These are phyloP conservation scores for Cybosia mesomella DNA, from an alignment of 2,888 invertebrate species.

Conservation along the genomic window DNA sequence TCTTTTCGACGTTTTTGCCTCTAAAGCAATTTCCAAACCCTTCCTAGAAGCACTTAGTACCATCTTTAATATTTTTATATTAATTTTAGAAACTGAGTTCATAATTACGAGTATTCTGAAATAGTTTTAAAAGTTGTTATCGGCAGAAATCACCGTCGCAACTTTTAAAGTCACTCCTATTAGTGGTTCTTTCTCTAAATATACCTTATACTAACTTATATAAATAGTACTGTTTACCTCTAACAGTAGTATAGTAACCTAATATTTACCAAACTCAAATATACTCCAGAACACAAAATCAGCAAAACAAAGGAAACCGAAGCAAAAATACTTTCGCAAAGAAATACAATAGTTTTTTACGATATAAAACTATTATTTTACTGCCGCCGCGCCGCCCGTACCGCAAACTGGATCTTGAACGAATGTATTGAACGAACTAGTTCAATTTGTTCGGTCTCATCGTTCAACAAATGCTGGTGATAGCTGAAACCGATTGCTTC, in stretches of 20 bases:
- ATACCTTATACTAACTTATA: not conserved
- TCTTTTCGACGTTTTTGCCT: no score
- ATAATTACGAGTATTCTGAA: not conserved
- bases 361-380: slow-evolving; percentile 21
- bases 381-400: slow-evolving; percentile 6
- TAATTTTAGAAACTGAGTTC: no score
- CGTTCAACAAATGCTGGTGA: slow-evolving; percentile 45
- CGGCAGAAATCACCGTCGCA: not conserved
- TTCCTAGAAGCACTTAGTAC: no score
- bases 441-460: slow-evolving; percentile 33
- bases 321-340: slow-evolving; percentile 13
- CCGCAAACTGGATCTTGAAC: slow-evolving; percentile 16
- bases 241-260: not conserved
- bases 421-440: slow-evolving; percentile 23
- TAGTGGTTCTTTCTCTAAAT: not conserved
- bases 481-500: slow-evolving; percentile 53
- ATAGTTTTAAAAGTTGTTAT: not conserved
- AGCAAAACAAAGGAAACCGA: slow-evolving; percentile 14
- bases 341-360: slow-evolving; percentile 17
- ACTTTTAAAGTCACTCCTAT: not conserved
- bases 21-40: no score
- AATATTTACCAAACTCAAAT: slow-evolving; percentile 12
- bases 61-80: no score
- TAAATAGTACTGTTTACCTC: not conserved
- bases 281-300: not conserved